Evolutionary conservation across 2,797 vertebrate species (phyloP).

Genomic region (Stomatorhinus walkeri): DNA sequence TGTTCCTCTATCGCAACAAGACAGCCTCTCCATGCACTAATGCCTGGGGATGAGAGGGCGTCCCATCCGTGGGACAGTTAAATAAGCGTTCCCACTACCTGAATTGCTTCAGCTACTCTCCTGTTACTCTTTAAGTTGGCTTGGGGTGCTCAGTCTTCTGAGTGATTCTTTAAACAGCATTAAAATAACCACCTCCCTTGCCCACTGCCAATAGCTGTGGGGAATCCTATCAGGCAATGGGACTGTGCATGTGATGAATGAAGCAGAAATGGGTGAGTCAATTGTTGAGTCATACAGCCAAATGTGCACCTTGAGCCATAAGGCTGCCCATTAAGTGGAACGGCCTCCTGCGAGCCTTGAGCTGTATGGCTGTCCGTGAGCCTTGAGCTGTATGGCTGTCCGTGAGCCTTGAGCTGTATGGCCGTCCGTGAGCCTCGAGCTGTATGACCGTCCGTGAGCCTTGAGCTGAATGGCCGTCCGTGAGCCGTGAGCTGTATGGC

Average conservation of each 20-base stretch:
- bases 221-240: neutral
- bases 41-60: neutral
- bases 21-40: neutral
- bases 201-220: neutral
- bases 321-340: neutral
- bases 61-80: neutral
- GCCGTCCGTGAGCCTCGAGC: too few relatives aligned
- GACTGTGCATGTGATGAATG: neutral
- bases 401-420: neutral
- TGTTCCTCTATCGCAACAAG: neutral
- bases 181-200: neutral
- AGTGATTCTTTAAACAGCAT: neutral
- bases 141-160: neutral
- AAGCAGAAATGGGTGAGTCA: neutral
- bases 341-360: neutral
- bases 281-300: neutral
- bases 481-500: neutral
- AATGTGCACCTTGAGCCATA: neutral
- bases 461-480: neutral
- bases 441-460: neutral
- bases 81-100: neutral
- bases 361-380: neutral
- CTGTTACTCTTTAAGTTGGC: neutral
- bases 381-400: neutral
- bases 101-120: neutral